Percentiles rank a stretch among this genome's conserved stretches.
phyloP scores from a whole-genome alignment of 2,888 invertebrate species.

The Cremastinae sp. region DNA sequence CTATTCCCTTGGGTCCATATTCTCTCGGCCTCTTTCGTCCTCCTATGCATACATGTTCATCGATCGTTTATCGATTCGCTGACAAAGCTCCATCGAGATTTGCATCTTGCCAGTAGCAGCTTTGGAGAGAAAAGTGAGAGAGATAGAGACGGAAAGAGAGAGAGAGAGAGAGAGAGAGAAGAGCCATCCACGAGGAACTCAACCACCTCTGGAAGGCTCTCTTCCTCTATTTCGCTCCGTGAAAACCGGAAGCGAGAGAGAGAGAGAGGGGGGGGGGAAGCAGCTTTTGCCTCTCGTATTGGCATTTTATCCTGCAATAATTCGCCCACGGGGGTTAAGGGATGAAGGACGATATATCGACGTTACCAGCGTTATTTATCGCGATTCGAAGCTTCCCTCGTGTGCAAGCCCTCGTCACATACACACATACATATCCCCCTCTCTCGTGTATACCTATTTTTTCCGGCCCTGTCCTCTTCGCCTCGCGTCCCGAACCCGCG shows the following conservation, averaged over 20 bases:
- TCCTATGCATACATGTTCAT: conserved; percentile 51
- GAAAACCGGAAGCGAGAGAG: conserved; percentile 14
- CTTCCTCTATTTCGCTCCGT: conserved; percentile 34
- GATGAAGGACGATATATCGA: conserved; percentile 61
- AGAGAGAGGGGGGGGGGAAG: too few relatives aligned
- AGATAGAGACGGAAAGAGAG: neutral
- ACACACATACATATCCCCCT: too few relatives aligned
- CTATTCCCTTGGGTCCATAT: conserved; percentile 49
- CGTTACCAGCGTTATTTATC: conserved; percentile 59
- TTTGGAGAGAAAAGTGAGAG: conserved; percentile 38
- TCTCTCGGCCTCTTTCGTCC: conserved; percentile 49
- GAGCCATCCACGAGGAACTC: conserved; percentile 26
- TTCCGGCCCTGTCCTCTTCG: neutral
- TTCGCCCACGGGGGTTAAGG: conserved; percentile 57
- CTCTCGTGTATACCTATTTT: conserved; percentile 2
- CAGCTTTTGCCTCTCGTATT: conserved; percentile 45
- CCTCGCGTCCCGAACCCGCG: neutral
- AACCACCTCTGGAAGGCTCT: conserved; percentile 15
- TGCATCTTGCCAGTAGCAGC: conserved; percentile 56
- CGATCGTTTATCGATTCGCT: conserved; percentile 62
- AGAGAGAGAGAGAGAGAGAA: conserved; percentile 33
- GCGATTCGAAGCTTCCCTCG: conserved; percentile 37
- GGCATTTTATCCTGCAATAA: conserved; percentile 60
- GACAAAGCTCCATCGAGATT: conserved; percentile 62
- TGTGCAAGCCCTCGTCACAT: conserved; percentile 42